These are phyloP conservation scores for Lasioglossum pauxillum DNA, from an alignment of 2,888 invertebrate genomes.

Conservation along the genomic window DNA sequence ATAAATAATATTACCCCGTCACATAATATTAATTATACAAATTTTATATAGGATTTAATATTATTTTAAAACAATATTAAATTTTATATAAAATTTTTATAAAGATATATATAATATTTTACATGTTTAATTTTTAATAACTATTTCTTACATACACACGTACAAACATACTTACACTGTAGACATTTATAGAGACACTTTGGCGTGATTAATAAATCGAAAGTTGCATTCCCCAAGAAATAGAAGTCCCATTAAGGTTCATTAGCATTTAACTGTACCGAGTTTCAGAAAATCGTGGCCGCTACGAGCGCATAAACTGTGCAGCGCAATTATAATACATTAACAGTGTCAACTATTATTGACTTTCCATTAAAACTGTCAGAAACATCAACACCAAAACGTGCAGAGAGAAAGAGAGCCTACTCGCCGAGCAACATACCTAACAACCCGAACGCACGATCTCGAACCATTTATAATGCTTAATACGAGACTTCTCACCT, in stretches of 20 bases:
- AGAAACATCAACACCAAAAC: background rate
- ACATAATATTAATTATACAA: too few species aligned
- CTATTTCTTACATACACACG: background rate
- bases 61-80: too few species aligned
- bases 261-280: background rate
- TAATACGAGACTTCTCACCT: background rate
- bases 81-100: too few species aligned
- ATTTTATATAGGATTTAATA: too few species aligned
- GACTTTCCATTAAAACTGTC: background rate
- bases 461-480: background rate
- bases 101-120: too few species aligned
- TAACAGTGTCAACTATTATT: too few species aligned
- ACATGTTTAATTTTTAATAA: background rate
- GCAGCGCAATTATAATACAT: background rate
- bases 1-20: too few species aligned
- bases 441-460: background rate
- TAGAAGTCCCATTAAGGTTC: background rate
- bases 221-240: background rate
- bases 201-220: too few species aligned
- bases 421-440: background rate
- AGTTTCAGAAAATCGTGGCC: background rate
- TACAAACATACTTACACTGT: background rate
- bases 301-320: background rate
- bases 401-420: background rate
- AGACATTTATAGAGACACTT: background rate